A percentile compares a stretch with the other conserved stretches of the same genome.
These are phyloP conservation scores for Tragulus kanchil DNA, from an alignment of 2,113 vertebrate species.

Conservation along the genomic window DNA sequence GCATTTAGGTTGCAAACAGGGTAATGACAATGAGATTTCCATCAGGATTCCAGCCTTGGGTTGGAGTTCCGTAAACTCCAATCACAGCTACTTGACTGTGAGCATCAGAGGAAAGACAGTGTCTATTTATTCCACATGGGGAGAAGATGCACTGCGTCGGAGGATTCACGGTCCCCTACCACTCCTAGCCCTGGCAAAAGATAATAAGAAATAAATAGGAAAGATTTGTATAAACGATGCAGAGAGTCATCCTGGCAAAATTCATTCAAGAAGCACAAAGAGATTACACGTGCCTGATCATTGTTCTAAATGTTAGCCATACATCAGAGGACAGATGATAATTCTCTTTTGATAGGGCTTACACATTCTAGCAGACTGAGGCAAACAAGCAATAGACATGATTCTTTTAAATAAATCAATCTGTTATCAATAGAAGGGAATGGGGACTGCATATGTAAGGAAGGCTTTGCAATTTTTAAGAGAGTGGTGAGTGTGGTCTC, in stretches of 20 bases:
- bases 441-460: neutral
- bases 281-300: neutral
- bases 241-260: neutral
- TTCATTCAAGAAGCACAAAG: neutral
- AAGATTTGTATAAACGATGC: neutral
- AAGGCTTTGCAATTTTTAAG: neutral
- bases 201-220: neutral
- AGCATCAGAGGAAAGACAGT: neutral
- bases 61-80: neutral
- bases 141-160: rapidly evolving
- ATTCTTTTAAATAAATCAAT: neutral
- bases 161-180: neutral
- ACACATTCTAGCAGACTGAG: neutral
- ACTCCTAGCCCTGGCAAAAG: neutral
- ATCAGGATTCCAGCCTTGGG: neutral
- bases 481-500: neutral
- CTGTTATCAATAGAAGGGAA: neutral
- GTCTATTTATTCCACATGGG: neutral
- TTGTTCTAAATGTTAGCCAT: neutral
- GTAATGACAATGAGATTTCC: constrained; percentile 7
- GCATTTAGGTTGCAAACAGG: neutral
- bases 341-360: neutral
- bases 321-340: neutral
- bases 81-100: neutral
- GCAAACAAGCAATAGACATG: neutral